Evolutionary conservation across 2,797 vertebrate genomes (phyloP).

Genomic region (Ceyx erithaca): DNA sequence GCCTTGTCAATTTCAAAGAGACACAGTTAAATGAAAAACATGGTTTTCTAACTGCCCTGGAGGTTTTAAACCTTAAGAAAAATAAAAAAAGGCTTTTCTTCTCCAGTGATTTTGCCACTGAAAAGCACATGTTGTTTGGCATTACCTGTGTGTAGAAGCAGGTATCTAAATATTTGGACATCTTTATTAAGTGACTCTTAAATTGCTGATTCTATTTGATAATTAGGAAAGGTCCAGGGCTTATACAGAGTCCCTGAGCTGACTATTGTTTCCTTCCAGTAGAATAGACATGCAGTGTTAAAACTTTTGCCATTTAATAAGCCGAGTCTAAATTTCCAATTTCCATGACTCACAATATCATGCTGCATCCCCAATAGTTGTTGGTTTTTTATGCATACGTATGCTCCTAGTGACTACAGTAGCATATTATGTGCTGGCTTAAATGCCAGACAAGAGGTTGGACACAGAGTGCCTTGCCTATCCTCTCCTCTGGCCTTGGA

Average conservation of each 20-base stretch:
- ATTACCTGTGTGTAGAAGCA: slow-evolving; percentile 36
- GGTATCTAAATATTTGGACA: slow-evolving; percentile 57
- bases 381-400: neutral
- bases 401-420: neutral
- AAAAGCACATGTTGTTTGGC: slow-evolving; percentile 42
- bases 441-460: neutral
- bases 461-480: neutral
- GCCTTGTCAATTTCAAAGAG: too few relatives aligned
- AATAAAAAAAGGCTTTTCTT: slow-evolving; percentile 50
- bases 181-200: slow-evolving; percentile 46
- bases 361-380: neutral
- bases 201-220: slow-evolving; percentile 9
- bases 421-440: neutral
- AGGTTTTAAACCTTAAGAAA: too few relatives aligned
- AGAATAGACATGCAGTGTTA: neutral
- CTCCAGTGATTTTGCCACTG: slow-evolving; percentile 60
- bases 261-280: neutral
- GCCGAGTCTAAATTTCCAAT: neutral
- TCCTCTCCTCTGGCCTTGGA: neutral
- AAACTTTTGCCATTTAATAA: neutral
- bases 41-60: too few relatives aligned
- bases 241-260: neutral
- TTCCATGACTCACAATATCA: neutral
- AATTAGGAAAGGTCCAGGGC: slow-evolving; percentile 31
- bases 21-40: too few relatives aligned